These are phyloP conservation scores for Perognathus longimembris DNA, from an alignment of 2,113 vertebrate species.

Conservation along the genomic window DNA sequence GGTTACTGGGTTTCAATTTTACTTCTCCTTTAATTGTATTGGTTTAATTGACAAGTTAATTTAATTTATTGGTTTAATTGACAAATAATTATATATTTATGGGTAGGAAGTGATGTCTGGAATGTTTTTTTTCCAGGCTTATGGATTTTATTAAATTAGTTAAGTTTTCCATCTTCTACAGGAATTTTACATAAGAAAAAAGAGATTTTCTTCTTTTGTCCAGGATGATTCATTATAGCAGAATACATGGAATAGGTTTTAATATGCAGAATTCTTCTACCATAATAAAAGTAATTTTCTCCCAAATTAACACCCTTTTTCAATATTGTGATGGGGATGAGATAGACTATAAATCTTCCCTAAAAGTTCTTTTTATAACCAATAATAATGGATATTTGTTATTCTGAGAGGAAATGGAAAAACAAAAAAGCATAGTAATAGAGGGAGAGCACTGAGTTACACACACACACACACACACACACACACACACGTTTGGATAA, in stretches of 20 bases:
- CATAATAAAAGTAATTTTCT: background rate
- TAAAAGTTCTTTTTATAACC: background rate
- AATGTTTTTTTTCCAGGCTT: background rate
- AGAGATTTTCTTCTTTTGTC: conserved; percentile 19
- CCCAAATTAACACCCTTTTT: background rate
- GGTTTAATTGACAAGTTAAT: background rate
- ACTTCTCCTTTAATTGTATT: background rate
- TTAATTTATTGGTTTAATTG: background rate
- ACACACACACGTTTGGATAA: no score
- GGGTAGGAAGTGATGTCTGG: background rate
- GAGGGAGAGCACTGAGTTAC: background rate
- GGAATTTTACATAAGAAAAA: conserved; percentile 19
- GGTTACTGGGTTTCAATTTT: background rate
- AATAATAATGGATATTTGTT: background rate
- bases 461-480: no score
- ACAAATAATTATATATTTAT: background rate
- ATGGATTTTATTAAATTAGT: conserved; percentile 21
- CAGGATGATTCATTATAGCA: conserved; percentile 16
- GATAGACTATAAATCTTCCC: background rate
- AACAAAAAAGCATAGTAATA: background rate
- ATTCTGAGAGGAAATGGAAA: background rate
- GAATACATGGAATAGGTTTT: background rate
- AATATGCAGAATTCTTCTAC: background rate
- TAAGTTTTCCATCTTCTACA: conserved; percentile 22
- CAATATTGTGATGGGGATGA: background rate